phyloP scores from a whole-genome alignment of 2,797 vertebrate genomes.

The Dermochelys coriacea region DNA sequence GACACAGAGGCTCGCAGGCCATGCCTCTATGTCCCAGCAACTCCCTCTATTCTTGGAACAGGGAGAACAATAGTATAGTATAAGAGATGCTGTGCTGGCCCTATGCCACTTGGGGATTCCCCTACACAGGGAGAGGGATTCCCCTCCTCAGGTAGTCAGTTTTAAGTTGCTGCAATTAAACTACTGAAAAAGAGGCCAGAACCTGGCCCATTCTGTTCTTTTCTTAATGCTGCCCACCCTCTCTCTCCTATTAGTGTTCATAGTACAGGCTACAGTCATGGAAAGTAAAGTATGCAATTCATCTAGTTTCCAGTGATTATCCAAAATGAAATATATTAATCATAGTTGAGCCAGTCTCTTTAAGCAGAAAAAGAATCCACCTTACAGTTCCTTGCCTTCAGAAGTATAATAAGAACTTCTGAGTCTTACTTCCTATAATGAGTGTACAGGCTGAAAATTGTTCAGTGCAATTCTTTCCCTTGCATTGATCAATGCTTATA shows the following conservation, averaged over 20 bases:
- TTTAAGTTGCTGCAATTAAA: not conserved
- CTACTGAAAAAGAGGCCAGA: not conserved
- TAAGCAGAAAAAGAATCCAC: not conserved
- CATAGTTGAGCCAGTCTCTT: not conserved
- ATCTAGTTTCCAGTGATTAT: not conserved
- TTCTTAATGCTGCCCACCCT: rapidly evolving
- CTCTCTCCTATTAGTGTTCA: not conserved
- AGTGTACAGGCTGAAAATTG: not conserved
- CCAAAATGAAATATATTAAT: not conserved
- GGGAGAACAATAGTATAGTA: not conserved
- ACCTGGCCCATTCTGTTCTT: not conserved
- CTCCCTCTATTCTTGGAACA: not conserved
- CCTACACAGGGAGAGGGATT: not conserved
- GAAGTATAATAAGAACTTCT: not conserved
- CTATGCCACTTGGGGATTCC: not conserved
- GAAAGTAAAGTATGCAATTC: not conserved
- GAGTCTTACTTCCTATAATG: not conserved
- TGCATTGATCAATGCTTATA: not conserved
- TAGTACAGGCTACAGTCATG: not conserved
- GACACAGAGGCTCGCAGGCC: not conserved
- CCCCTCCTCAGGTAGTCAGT: not conserved
- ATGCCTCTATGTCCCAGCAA: not conserved
- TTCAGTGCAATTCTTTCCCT: not conserved
- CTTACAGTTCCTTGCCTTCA: not conserved
- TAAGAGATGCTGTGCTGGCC: not conserved